Percentiles rank a stretch among this genome's conserved stretches.
Evolutionary conservation across 1,140 invertebrate species (phyloP).

Genomic region (Propsilocerus akamusi): DNA sequence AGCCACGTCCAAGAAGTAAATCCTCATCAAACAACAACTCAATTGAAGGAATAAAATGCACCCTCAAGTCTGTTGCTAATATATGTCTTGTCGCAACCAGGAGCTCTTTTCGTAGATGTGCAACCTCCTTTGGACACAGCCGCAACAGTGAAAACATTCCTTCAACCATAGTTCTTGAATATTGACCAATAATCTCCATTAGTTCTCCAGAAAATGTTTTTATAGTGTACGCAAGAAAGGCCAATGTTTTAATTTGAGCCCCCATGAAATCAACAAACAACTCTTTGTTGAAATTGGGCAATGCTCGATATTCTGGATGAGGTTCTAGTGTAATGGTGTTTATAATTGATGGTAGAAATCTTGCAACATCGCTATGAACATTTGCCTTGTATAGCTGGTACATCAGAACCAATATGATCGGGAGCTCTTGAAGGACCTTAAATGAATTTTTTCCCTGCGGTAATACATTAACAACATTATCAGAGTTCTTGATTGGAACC

Average conservation of each 20-base stretch:
- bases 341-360: conserved; percentile 87
- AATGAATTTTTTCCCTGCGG: conserved; percentile 72
- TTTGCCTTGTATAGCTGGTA: conserved; percentile 87
- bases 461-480: conserved; percentile 71
- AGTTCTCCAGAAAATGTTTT: conserved; percentile 41
- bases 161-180: conserved; percentile 65
- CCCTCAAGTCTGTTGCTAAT: conserved; percentile 70
- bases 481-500: conserved; percentile 62
- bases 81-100: conserved; percentile 84
- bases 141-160: conserved; percentile 72
- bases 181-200: conserved; percentile 51
- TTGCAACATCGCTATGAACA: conserved; percentile 77
- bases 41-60: conserved; percentile 77
- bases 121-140: conserved; percentile 79
- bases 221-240: conserved; percentile 84
- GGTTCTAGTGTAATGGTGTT: conserved; percentile 75
- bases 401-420: conserved; percentile 89
- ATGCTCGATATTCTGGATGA: conserved; percentile 48
- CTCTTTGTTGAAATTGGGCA: conserved; percentile 61
- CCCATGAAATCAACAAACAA: conserved; percentile 93
- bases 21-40: conserved; percentile 82
- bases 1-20: conserved; percentile 69
- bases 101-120: conserved; percentile 73
- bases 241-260: conserved; percentile 85
- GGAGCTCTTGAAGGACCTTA: conserved; percentile 84